phyloP scores from a whole-genome alignment of 2,888 invertebrate species.

The Melieria omissa region DNA sequence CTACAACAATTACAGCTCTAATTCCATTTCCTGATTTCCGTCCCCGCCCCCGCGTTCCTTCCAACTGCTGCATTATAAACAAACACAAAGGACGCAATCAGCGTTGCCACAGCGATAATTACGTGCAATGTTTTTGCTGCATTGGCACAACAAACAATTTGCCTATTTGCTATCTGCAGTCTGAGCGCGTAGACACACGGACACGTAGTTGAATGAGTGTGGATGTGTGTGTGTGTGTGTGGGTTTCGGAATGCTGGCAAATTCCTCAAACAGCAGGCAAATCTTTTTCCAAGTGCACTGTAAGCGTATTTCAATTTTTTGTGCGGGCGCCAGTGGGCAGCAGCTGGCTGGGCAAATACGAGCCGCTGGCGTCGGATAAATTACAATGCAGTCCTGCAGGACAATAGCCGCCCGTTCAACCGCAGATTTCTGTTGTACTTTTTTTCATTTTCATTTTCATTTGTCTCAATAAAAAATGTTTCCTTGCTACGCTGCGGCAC shows the following conservation, averaged over 20 bases:
- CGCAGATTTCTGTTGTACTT: too few species aligned
- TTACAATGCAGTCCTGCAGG: too few species aligned
- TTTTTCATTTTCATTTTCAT: too few species aligned
- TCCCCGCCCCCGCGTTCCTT: too few species aligned
- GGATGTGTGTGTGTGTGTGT: background rate
- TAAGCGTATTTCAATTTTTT: background rate
- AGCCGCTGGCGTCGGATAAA: too few species aligned
- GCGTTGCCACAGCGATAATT: slow-evolving; percentile 36
- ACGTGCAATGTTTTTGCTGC: slow-evolving; percentile 12
- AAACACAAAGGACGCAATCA: slow-evolving; percentile 34
- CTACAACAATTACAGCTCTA: too few species aligned
- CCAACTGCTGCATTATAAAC: background rate
- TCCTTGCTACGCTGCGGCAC: too few species aligned
- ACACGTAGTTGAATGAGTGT: background rate
- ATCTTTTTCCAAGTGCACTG: background rate
- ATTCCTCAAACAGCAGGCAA: slow-evolving; percentile 1
- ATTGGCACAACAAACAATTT: background rate
- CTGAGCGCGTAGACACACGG: slow-evolving; percentile 6
- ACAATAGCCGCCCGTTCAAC: too few species aligned
- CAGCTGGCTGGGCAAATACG: too few species aligned
- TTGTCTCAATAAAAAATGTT: too few species aligned
- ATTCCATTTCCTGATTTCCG: too few species aligned
- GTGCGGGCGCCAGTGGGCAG: too few species aligned
- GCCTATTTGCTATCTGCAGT: slow-evolving; percentile 1
- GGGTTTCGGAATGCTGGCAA: background rate